These are phyloP conservation scores for Spinus olivaceus DNA, from an alignment of 2,797 vertebrate species.

Conservation along the genomic window DNA sequence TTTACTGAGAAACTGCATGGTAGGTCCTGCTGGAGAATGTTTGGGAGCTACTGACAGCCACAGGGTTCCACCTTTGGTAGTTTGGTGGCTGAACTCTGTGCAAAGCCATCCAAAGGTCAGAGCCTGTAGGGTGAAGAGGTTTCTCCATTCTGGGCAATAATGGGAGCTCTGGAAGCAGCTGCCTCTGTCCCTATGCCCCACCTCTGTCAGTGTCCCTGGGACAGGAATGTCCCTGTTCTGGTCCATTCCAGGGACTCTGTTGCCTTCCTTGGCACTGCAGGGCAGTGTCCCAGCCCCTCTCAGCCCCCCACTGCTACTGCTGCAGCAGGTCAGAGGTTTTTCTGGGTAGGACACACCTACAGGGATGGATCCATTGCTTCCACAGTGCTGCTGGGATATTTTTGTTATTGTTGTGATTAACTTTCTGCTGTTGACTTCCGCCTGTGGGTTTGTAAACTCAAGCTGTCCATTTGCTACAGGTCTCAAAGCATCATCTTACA, in stretches of 20 bases:
- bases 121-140: not conserved
- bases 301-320: fast-evolving
- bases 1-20: not conserved
- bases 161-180: fast-evolving
- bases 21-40: not conserved
- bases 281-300: not conserved
- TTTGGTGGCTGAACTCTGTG: fast-evolving
- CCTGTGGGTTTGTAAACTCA: not conserved
- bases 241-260: not conserved
- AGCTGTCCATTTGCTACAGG: not conserved
- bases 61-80: not conserved
- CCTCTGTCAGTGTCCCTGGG: not conserved
- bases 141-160: not conserved
- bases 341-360: not conserved
- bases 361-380: not conserved
- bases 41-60: not conserved
- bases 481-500: conserved; percentile 14
- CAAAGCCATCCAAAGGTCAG: not conserved
- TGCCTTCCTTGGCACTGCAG: not conserved
- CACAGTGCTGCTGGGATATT: not conserved
- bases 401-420: not conserved
- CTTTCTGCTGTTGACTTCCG: not conserved
- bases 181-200: fast-evolving
- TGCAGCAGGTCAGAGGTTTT: not conserved
- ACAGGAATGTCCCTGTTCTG: fast-evolving